A percentile compares a stretch with the other conserved stretches of the same genome.
phyloP scores from a whole-genome alignment of 2,888 invertebrate genomes.

The Polia nebulosa region DNA sequence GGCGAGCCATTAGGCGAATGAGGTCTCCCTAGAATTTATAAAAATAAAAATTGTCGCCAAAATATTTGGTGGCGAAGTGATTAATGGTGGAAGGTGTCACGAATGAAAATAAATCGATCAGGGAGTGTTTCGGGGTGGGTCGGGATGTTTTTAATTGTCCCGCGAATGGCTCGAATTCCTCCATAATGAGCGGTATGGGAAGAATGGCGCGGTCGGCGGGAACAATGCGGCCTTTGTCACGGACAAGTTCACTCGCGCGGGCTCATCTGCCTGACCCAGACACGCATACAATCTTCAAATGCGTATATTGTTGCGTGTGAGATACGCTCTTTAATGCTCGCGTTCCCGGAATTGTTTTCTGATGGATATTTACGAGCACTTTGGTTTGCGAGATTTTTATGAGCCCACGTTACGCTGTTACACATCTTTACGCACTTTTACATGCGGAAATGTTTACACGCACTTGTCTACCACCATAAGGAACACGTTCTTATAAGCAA shows the following conservation, averaged over 20 bases:
- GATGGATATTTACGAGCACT: conserved; percentile 48
- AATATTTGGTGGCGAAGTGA: conserved; percentile 66
- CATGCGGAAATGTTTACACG: conserved; percentile 18
- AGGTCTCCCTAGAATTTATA: conserved; percentile 59
- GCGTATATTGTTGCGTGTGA: conserved; percentile 47
- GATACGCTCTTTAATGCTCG: conserved; percentile 39
- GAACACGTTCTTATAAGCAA: background rate
- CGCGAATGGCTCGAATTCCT: conserved; percentile 66
- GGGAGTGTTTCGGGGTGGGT: conserved; percentile 59
- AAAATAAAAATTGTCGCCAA: conserved; percentile 63
- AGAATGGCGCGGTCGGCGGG: conserved; percentile 67
- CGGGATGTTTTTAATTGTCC: conserved; percentile 71
- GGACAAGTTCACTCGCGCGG: conserved; percentile 54
- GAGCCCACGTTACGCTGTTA: conserved; percentile 15
- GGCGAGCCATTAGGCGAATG: conserved; percentile 53
- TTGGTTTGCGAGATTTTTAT: conserved; percentile 34
- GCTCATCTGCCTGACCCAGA: conserved; percentile 5
- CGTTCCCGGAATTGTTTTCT: conserved; percentile 48
- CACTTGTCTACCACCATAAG: background rate
- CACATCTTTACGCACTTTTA: conserved; percentile 19
- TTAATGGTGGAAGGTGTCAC: conserved; percentile 66
- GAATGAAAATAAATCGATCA: conserved; percentile 68
- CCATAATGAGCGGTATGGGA: conserved; percentile 69
- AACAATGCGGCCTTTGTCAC: conserved; percentile 66
- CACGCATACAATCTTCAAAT: conserved; percentile 27